phyloP scores from a whole-genome alignment of 2,113 vertebrate genomes.

The Psilopogon haemacephalus region DNA sequence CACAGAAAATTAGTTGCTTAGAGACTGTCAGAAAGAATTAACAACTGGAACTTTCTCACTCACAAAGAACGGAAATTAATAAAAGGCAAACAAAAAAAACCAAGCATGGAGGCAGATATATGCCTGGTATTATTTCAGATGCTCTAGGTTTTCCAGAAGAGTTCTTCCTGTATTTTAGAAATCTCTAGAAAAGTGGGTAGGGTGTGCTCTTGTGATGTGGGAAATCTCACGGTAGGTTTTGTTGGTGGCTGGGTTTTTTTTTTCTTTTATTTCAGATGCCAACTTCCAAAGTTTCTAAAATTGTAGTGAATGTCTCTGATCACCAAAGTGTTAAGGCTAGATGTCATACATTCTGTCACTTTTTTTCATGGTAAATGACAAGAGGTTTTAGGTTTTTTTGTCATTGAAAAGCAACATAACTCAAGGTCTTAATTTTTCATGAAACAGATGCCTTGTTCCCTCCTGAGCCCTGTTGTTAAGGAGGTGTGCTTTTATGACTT shows the following conservation, averaged over 20 bases:
- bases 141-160: neutral
- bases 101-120: neutral
- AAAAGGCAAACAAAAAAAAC: neutral
- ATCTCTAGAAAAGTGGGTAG: neutral
- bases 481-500: neutral
- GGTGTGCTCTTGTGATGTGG: rapidly evolving
- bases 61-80: neutral
- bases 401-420: neutral
- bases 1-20: neutral
- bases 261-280: neutral
- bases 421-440: slow-evolving; percentile 33
- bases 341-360: neutral
- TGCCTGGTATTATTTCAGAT: neutral
- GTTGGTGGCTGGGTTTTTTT: neutral
- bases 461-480: neutral
- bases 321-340: neutral
- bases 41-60: neutral
- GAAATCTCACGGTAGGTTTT: neutral
- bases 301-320: neutral
- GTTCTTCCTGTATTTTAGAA: neutral
- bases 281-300: neutral
- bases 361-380: neutral
- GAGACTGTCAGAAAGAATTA: neutral
- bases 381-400: neutral
- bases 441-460: neutral